phyloP scores from a whole-genome alignment of 1,140 invertebrate species.

The Kradibia gibbosae region DNA sequence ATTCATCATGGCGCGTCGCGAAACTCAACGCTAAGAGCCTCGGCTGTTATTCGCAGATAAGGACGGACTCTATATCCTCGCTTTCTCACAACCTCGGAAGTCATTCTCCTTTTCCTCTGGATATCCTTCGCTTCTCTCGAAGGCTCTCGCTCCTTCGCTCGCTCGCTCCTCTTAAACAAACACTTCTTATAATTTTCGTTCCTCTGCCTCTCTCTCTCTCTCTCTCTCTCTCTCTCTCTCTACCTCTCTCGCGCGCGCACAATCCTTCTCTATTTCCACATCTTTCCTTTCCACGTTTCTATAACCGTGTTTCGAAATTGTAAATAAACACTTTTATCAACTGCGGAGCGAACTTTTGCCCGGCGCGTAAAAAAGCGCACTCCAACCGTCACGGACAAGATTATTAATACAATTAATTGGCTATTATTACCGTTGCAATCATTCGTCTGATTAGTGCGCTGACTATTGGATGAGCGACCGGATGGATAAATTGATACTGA shows the following conservation, averaged over 20 bases:
- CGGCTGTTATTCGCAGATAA: constrained; percentile 68
- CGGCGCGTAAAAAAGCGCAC: background rate
- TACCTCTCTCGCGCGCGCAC: too few species aligned
- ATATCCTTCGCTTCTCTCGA: constrained; percentile 21
- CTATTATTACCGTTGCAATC: too few species aligned
- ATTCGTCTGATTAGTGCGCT: background rate
- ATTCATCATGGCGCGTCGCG: constrained; percentile 68
- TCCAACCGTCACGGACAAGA: background rate
- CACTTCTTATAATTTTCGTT: constrained; percentile 24
- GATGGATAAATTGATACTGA: too few species aligned
- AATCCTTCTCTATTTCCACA: background rate
- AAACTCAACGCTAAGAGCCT: constrained; percentile 49
- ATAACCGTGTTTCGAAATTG: background rate
- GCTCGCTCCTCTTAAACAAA: constrained; percentile 6
- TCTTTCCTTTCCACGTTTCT: background rate
- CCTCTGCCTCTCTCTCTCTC: constrained; percentile 17
- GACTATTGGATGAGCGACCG: too few species aligned
- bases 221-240: constrained; percentile 18
- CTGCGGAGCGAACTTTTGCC: background rate
- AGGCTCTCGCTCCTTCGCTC: background rate
- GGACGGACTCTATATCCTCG: constrained; percentile 66
- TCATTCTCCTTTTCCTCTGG: background rate
- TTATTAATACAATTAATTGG: background rate
- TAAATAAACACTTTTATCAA: background rate
- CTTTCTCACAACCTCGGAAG: background rate